phyloP scores from a whole-genome alignment of 1,140 invertebrate species.

The Zophobas morio region DNA sequence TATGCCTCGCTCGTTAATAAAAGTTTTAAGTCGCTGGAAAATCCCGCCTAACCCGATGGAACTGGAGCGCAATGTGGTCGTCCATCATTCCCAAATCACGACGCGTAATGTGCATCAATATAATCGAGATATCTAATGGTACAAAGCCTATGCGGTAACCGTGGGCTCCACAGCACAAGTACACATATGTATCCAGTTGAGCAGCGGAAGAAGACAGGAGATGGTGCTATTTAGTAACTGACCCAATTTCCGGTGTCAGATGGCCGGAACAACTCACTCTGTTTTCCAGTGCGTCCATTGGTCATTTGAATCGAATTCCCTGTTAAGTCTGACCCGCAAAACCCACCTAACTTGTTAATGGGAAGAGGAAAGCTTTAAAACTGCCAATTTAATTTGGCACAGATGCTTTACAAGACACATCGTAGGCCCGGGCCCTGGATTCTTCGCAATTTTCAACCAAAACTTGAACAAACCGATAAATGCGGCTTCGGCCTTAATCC shows the following conservation, averaged over 20 bases:
- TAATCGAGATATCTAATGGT: conserved; percentile 7
- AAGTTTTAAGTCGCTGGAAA: not conserved
- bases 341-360: conserved; percentile 33
- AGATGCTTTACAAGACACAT: conserved; percentile 33
- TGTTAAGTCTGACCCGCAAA: conserved; percentile 33
- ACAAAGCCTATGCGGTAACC: conserved; percentile 26
- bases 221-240: conserved; percentile 61
- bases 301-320: conserved; percentile 55
- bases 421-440: not conserved
- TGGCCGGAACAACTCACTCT: conserved; percentile 60
- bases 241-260: conserved; percentile 62
- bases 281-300: conserved; percentile 58
- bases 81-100: conserved; percentile 40
- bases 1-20: not conserved
- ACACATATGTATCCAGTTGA: conserved; percentile 51
- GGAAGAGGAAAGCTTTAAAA: conserved; percentile 38
- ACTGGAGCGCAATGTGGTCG: not conserved
- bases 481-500: too few species aligned
- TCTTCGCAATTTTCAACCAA: too few species aligned
- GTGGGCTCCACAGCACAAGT: conserved; percentile 41
- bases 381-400: conserved; percentile 27
- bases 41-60: not conserved
- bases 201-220: conserved; percentile 58
- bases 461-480: too few species aligned
- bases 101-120: conserved; percentile 9